Conservation (phyloP, 2,113 vertebrate species). For the Nerophis lumbriciformis region DNA sequence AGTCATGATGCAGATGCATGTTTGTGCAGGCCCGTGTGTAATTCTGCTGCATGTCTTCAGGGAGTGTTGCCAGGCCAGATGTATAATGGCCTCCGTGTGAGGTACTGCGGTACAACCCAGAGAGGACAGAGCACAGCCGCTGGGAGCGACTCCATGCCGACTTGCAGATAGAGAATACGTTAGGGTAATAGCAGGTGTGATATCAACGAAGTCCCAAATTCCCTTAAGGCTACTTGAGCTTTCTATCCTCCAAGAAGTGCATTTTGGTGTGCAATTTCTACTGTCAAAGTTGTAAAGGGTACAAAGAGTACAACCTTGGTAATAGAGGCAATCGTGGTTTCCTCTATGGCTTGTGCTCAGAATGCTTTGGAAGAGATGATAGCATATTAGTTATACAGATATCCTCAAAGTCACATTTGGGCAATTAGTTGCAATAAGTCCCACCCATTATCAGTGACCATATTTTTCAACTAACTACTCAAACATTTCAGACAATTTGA, state of each 20-base stretch:
- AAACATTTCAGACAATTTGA: too few relatives aligned
- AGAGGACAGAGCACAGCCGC: constrained; percentile 32
- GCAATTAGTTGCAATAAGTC: too few relatives aligned
- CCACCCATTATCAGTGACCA: too few relatives aligned
- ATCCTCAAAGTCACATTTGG: too few relatives aligned
- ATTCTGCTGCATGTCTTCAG: constrained; percentile 35
- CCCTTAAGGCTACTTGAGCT: constrained; percentile 48
- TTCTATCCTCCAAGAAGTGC: neutral
- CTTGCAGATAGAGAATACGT: constrained; percentile 44
- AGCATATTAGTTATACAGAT: too few relatives aligned
- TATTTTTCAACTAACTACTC: too few relatives aligned
- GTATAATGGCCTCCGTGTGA: constrained; percentile 59
- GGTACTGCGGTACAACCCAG: constrained; percentile 50
- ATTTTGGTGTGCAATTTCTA: too few relatives aligned
- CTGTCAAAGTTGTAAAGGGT: too few relatives aligned
- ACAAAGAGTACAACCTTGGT: too few relatives aligned
- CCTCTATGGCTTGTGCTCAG: too few relatives aligned
- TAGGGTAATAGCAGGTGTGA: constrained; percentile 53
- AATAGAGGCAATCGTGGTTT: too few relatives aligned
- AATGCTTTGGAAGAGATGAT: too few relatives aligned
- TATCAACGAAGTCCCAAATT: constrained; percentile 35
- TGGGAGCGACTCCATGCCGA: constrained; percentile 25
- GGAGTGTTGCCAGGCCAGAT: constrained; percentile 46
- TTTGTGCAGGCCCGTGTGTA: constrained; percentile 22
- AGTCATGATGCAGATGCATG: constrained; percentile 8